These are phyloP conservation scores for Hydra vulgaris DNA, from an alignment of 30 jellyfish, hydroid and myxozoan genomes.

Conservation along the genomic window DNA sequence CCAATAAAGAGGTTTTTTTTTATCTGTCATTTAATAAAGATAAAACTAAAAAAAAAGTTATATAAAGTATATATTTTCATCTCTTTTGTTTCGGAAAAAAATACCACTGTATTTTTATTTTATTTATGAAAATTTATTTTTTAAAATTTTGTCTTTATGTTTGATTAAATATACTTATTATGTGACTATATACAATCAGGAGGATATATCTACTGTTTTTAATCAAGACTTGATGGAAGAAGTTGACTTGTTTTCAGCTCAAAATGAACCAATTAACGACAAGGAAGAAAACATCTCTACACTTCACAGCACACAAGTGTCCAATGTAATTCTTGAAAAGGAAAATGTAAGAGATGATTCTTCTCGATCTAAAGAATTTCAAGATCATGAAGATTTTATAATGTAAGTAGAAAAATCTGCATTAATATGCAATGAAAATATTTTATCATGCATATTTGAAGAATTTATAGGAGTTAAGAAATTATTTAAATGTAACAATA, in stretches of 20 bases:
- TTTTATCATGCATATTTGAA: too few relatives aligned
- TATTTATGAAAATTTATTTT: too few relatives aligned
- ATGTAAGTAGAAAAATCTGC: not conserved
- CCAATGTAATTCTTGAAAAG: too few relatives aligned
- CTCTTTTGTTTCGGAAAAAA: too few relatives aligned
- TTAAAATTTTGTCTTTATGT: not conserved
- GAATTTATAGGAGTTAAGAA: too few relatives aligned
- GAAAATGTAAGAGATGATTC: not conserved
- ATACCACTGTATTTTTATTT: too few relatives aligned
- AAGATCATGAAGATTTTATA: not conserved
- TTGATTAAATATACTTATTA: too few relatives aligned
- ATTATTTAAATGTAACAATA: too few relatives aligned
- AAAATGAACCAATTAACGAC: not conserved
- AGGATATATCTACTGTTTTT: not conserved
- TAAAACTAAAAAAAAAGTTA: too few relatives aligned
- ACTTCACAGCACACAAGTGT: not conserved
- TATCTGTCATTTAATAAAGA: too few relatives aligned
- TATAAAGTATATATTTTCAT: too few relatives aligned
- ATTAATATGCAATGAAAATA: too few relatives aligned
- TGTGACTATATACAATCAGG: not conserved
- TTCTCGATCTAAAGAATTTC: not conserved
- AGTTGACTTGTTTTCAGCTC: not conserved
- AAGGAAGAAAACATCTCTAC: not conserved
- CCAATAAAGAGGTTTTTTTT: not conserved
- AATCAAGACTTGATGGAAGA: not conserved